Conservation (phyloP, 2,113 vertebrate genomes). For the Lampris incognitus region DNA sequence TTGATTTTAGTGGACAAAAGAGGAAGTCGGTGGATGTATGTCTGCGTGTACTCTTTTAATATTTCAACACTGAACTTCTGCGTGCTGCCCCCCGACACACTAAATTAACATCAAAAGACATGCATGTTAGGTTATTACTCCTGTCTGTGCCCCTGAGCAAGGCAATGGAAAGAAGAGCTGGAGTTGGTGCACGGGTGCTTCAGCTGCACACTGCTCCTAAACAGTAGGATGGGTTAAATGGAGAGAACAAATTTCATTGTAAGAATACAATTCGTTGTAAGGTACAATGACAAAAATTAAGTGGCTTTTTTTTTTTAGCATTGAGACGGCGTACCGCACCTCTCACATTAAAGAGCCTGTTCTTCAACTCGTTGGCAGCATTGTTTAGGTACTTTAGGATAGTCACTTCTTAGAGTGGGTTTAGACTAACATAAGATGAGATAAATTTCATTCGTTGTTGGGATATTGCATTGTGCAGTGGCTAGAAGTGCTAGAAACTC, state of each 20-base stretch:
- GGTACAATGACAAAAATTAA: neutral
- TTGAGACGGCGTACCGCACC: neutral
- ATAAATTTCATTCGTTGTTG: too few species aligned
- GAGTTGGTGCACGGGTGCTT: too few species aligned
- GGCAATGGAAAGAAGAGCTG: too few species aligned
- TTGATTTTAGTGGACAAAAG: constrained; percentile 10
- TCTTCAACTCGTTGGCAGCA: neutral
- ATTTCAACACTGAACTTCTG: constrained; percentile 35
- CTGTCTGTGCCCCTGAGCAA: too few species aligned
- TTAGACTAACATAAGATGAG: too few species aligned
- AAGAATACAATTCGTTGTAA: neutral
- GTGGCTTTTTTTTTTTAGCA: neutral
- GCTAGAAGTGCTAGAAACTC: too few species aligned
- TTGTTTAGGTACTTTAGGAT: neutral
- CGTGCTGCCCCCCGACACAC: constrained; percentile 10
- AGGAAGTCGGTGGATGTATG: neutral
- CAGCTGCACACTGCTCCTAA: too few species aligned
- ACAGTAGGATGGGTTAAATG: too few species aligned
- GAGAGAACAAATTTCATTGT: too few species aligned
- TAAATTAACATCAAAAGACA: neutral
- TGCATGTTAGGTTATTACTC: too few species aligned
- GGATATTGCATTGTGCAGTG: too few species aligned
- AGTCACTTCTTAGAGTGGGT: constrained; percentile 14
- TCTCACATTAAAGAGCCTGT: neutral
- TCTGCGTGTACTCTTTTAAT: constrained; percentile 38